Conservation (phyloP, 2,797 vertebrate species). For the Pteronotus mesoamericanus region DNA sequence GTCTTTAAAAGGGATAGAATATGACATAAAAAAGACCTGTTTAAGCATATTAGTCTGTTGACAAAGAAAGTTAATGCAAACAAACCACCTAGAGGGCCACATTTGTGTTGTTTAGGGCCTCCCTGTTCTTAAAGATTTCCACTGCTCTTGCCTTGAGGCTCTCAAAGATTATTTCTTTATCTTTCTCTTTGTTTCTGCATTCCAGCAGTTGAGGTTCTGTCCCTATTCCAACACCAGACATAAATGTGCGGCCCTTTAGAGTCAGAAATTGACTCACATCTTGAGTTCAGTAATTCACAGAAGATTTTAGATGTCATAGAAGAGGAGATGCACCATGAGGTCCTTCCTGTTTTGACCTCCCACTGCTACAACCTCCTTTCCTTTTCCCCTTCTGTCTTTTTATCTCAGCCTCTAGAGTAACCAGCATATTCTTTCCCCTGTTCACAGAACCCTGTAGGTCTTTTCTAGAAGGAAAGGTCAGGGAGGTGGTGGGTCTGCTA, state of each 20-base stretch:
- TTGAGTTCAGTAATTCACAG: background rate
- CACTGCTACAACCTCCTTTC: fast-evolving
- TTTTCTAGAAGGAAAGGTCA: background rate
- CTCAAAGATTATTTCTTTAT: background rate
- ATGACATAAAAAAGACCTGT: background rate
- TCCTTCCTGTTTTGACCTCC: background rate
- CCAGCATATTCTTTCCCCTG: background rate
- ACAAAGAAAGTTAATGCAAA: background rate
- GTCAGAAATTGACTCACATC: background rate
- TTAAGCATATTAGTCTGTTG: background rate
- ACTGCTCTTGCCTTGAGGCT: background rate
- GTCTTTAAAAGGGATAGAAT: background rate
- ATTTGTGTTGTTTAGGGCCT: background rate
- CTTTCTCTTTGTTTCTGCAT: background rate
- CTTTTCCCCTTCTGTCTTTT: background rate
- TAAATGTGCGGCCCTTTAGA: background rate
- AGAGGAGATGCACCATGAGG: background rate
- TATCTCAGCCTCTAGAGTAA: background rate
- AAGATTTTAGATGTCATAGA: background rate
- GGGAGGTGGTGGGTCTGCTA: background rate
- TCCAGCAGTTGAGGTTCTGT: background rate
- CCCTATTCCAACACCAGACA: background rate
- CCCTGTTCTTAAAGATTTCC: background rate
- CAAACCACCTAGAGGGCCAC: background rate
- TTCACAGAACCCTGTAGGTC: background rate